These are phyloP conservation scores for Drosophila tsacasi DNA, from an alignment of 1,140 invertebrate genomes.

Conservation along the genomic window DNA sequence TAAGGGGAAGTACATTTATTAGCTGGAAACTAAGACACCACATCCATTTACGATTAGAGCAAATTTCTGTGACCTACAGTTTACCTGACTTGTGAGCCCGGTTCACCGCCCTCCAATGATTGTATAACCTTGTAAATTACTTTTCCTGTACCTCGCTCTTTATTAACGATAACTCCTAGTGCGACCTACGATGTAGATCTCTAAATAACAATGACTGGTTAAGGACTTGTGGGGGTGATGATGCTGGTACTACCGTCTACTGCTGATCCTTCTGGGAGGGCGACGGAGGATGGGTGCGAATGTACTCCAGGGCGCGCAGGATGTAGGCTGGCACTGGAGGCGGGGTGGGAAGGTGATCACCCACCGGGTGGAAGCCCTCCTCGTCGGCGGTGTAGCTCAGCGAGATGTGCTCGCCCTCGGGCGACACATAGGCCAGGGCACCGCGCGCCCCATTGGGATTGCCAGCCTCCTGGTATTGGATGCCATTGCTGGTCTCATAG, in stretches of 20 bases:
- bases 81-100: not conserved
- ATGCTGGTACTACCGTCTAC: slow-evolving; percentile 31
- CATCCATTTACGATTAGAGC: no score
- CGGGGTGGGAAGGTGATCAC: slow-evolving; percentile 86
- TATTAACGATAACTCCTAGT: slow-evolving; percentile 76
- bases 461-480: slow-evolving; percentile 76
- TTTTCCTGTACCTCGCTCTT: slow-evolving; percentile 41
- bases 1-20: no score
- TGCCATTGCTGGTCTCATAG: slow-evolving; percentile 82
- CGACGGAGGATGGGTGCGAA: slow-evolving; percentile 85
- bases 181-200: slow-evolving; percentile 58
- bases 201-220: slow-evolving; percentile 77
- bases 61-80: no score
- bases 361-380: slow-evolving; percentile 86
- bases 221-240: slow-evolving; percentile 6
- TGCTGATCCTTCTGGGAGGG: slow-evolving; percentile 77
- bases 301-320: slow-evolving; percentile 85
- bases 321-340: slow-evolving; percentile 85
- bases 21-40: no score
- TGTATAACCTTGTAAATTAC: not conserved
- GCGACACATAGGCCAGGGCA: slow-evolving; percentile 72
- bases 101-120: not conserved
- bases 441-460: slow-evolving; percentile 75
- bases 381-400: slow-evolving; percentile 88
- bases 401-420: slow-evolving; percentile 86